phyloP scores from a whole-genome alignment of 2,113 vertebrate genomes.

The Astatoreochromis straeleni region DNA sequence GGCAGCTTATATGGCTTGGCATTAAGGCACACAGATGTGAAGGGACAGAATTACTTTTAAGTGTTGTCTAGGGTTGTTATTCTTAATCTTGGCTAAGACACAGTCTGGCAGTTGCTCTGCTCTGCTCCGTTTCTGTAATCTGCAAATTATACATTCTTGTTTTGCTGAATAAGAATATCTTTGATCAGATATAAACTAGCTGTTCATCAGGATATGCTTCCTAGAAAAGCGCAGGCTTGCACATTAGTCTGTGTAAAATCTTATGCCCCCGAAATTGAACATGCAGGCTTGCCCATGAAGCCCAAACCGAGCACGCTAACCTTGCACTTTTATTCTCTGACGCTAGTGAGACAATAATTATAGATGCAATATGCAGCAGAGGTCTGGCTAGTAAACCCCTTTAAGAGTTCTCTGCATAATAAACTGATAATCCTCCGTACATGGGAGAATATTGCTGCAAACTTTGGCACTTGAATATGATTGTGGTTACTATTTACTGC shows the following conservation, averaged over 20 bases:
- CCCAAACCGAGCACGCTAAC: constrained; percentile 14
- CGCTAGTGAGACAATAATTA: constrained; percentile 18
- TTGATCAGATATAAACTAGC: constrained; percentile 62
- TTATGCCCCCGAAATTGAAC: constrained; percentile 6
- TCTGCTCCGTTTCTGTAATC: constrained; percentile 45
- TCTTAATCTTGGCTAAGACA: constrained; percentile 43
- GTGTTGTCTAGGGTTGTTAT: constrained; percentile 28
- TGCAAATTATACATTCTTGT: constrained; percentile 59
- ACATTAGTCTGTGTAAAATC: constrained; percentile 25
- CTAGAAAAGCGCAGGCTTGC: constrained; percentile 21
- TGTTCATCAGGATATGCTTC: constrained; percentile 34
- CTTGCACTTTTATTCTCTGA: constrained; percentile 43
- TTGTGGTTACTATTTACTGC: neutral
- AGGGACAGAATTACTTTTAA: constrained; percentile 22
- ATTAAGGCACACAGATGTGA: constrained; percentile 5
- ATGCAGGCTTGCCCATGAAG: neutral
- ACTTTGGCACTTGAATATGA: neutral
- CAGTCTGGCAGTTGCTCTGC: constrained; percentile 24
- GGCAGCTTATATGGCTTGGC: constrained; percentile 19
- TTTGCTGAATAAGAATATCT: constrained; percentile 66
- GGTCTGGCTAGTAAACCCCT: neutral
- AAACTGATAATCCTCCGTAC: neutral
- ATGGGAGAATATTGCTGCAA: neutral
- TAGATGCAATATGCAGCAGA: neutral
- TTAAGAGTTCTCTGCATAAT: neutral